A percentile compares a stretch with the other conserved stretches of the same genome.
These are phyloP conservation scores for Porites lobata DNA, from an alignment of 92 coral and sea anemone genomes.

Conservation along the genomic window DNA sequence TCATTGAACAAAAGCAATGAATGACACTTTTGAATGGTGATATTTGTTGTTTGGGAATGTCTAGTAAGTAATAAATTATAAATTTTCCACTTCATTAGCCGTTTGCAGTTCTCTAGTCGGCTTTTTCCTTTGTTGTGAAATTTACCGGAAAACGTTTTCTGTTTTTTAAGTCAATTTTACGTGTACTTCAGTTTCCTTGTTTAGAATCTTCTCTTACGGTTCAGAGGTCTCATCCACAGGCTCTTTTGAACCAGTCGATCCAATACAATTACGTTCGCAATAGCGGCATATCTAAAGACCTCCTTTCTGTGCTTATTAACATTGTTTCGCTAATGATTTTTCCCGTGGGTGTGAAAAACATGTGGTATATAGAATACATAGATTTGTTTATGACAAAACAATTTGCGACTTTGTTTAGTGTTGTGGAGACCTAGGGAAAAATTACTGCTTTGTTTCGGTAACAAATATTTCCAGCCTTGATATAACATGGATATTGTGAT, in stretches of 20 bases:
- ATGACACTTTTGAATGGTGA: neutral
- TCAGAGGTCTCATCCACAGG: neutral
- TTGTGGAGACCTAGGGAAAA: neutral
- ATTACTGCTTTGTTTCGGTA: neutral
- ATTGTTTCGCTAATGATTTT: neutral
- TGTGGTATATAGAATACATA: neutral
- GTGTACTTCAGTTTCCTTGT: neutral
- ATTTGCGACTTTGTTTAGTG: neutral
- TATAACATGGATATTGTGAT: neutral
- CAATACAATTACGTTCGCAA: constrained; percentile 4
- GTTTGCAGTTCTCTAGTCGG: neutral
- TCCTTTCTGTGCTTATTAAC: neutral
- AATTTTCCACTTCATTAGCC: neutral
- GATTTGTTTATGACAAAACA: too few species aligned
- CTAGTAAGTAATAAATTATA: neutral
- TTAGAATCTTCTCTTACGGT: neutral
- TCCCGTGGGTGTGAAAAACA: neutral
- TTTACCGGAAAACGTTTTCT: neutral
- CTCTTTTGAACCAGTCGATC: neutral
- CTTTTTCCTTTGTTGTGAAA: neutral
- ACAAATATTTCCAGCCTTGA: neutral
- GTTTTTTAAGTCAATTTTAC: neutral
- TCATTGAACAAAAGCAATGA: neutral
- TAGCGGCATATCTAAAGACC: neutral
- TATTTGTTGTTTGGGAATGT: constrained; percentile 6